Percentiles rank a stretch among this genome's conserved stretches.
Evolutionary conservation across 2,113 vertebrate genomes (phyloP).

Genomic region (Platysternon megacephalum): DNA sequence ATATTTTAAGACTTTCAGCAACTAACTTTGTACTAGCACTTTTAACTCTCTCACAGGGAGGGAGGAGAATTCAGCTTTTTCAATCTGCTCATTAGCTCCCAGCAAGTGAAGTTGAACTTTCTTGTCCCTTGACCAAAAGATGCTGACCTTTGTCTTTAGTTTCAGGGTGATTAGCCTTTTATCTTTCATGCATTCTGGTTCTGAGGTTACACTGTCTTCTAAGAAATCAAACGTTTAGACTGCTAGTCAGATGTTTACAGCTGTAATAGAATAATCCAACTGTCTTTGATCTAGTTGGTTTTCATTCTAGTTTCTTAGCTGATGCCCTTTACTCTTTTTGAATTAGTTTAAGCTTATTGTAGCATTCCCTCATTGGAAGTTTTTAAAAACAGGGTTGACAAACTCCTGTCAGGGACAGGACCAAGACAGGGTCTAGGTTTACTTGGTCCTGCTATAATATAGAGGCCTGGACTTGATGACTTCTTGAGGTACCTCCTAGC

Average conservation of each 20-base stretch:
- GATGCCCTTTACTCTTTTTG: too few species aligned
- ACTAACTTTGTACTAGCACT: background rate
- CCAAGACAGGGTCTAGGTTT: too few species aligned
- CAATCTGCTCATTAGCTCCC: background rate
- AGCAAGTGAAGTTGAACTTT: background rate
- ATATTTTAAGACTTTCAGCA: background rate
- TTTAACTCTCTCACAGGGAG: background rate
- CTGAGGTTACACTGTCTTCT: background rate
- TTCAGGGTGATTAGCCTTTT: background rate
- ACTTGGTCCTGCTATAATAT: too few species aligned
- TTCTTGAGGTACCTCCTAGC: too few species aligned
- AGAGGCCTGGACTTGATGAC: too few species aligned
- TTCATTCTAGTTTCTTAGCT: too few species aligned
- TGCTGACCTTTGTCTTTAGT: background rate
- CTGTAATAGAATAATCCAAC: background rate
- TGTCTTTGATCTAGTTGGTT: constrained; percentile 23
- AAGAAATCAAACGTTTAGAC: background rate
- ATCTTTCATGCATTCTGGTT: constrained; percentile 8
- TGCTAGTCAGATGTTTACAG: background rate
- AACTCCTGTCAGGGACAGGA: too few species aligned
- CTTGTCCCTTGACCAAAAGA: background rate
- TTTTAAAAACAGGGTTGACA: too few species aligned
- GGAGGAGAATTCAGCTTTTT: background rate
- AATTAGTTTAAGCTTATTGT: too few species aligned
- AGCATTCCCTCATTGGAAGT: too few species aligned